Conservation (phyloP, 2,797 vertebrate genomes). For the Denticeps clupeoides region DNA sequence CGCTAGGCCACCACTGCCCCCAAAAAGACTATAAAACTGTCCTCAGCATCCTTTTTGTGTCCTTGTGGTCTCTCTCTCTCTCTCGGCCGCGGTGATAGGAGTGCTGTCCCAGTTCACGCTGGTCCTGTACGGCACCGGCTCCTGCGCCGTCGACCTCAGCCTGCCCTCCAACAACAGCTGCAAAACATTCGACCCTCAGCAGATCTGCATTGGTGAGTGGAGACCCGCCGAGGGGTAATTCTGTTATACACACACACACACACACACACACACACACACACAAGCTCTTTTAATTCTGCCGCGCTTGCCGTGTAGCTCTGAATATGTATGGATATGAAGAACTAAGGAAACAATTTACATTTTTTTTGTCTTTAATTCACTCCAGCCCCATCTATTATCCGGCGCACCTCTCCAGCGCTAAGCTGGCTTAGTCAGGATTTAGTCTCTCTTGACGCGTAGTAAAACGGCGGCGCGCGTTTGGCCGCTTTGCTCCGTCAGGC, state of each 20-base stretch:
- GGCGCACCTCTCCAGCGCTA: too few relatives aligned
- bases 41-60: background rate
- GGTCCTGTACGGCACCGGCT: conserved; percentile 79
- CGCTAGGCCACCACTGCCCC: too few relatives aligned
- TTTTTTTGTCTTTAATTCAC: too few relatives aligned
- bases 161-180: conserved; percentile 84
- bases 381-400: too few relatives aligned
- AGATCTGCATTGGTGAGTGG: conserved; percentile 90
- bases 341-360: too few relatives aligned
- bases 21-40: too few relatives aligned
- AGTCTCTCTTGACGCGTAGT: too few relatives aligned
- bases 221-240: too few relatives aligned
- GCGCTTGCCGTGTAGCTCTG: conserved; percentile 13
- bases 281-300: background rate
- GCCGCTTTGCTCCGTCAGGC: too few relatives aligned
- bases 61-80: background rate
- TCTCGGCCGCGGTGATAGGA: conserved; percentile 47
- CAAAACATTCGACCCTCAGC: conserved; percentile 83
- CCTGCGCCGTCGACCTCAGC: conserved; percentile 59
- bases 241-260: background rate
- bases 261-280: conserved; percentile 6
- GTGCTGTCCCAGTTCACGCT: conserved; percentile 85
- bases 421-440: too few relatives aligned
- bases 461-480: too few relatives aligned
- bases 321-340: conserved; percentile 20